Base-by-base conservation (phyloP, 2,797 vertebrate species). In the Falco concolor region DNA sequence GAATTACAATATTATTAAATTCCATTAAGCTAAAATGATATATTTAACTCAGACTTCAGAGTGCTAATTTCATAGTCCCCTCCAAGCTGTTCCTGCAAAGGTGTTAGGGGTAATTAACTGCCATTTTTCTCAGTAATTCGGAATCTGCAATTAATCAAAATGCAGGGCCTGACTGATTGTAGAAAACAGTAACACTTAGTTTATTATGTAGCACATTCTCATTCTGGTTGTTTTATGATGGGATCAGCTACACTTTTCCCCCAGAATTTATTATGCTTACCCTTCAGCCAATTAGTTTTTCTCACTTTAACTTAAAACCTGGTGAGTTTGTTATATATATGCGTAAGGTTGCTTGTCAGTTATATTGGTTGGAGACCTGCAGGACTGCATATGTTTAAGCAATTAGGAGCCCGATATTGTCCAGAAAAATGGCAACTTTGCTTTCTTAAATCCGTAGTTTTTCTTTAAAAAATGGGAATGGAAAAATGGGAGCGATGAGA, bases 61-160 rank as follows among this genome's bases (percentile, higher is more conserved):
- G 95, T 96, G 96, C 76, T 97, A 97, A 98, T 98, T 98, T 97
- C 96, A 97, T 87, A 96, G 97, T 90, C 63, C 63, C 81, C 91
- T 96, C 96, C 96, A 97, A 97, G 89, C 83, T 93, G 95, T 97
- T 97, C 90, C 91, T 95, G 81, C 78, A 87, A 94, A 98, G 97
- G 97, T 98, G 97, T 97, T 98, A 96, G 96, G 92, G 90, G 75
- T 97, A 98, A 98, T 98, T 98, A 98, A 97, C 96, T 97, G 95
- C 95, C 88, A 96, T 97, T 98, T 98, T 98, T 97, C 97, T 97
- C 97, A 96, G 96, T 96, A 92, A 97, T 96, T 97, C 92, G 6
- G 93, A 97, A 97, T 96, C 98, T 98, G 98, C 97, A 97, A 95
- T 97, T 97, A 98, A 98, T 98, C 97, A 98, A 97, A 98, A 97